These are phyloP conservation scores for Thalassoma bifasciatum DNA, from an alignment of 2,113 vertebrate genomes.

Conservation along the genomic window DNA sequence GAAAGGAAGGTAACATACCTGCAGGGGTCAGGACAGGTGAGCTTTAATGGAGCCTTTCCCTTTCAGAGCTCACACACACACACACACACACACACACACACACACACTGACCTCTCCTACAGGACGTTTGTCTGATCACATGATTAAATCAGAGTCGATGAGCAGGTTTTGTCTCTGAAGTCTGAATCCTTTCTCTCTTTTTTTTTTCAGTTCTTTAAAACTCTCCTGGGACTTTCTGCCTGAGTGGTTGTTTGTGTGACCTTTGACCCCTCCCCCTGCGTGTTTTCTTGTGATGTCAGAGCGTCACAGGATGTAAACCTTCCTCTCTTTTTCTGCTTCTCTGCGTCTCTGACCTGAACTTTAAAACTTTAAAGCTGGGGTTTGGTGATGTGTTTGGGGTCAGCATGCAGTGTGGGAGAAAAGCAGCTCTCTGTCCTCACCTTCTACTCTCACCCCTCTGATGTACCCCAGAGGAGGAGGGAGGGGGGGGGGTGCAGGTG, in stretches of 20 bases:
- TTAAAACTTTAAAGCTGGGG: too few relatives aligned
- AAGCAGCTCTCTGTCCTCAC: constrained; percentile 73
- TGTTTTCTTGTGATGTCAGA: constrained; percentile 22
- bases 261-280: constrained; percentile 39
- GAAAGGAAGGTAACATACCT: constrained; percentile 77
- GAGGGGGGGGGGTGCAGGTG: constrained; percentile 50
- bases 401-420: constrained; percentile 49
- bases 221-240: neutral
- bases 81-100: constrained; percentile 43
- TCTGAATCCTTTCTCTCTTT: neutral
- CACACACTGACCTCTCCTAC: constrained; percentile 47
- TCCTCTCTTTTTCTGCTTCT: neutral
- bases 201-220: neutral
- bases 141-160: neutral
- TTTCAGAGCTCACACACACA: constrained; percentile 65
- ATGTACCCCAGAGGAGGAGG: constrained; percentile 42
- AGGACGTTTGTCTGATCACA: neutral
- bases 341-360: neutral
- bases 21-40: constrained; percentile 80
- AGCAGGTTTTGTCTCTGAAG: too few relatives aligned
- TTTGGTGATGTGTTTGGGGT: constrained; percentile 6
- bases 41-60: constrained; percentile 81
- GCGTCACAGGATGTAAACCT: neutral
- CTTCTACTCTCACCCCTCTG: constrained; percentile 72
- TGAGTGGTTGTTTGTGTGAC: constrained; percentile 41